Base-by-base conservation (phyloP, 2,888 invertebrate species). In the Alloplasta piceator region DNA sequence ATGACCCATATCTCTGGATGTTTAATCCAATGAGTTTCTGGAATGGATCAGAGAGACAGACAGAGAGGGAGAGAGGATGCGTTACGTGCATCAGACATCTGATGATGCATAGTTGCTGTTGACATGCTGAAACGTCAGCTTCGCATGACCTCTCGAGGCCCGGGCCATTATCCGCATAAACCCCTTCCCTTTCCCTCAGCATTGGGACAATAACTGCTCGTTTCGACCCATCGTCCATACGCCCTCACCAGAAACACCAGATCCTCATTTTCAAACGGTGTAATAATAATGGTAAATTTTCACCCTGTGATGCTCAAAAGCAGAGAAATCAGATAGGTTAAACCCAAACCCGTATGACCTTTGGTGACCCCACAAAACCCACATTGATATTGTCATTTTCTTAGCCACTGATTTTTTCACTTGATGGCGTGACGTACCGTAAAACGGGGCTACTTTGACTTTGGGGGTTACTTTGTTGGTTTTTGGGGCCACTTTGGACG, bases 31-130 rank as follows among this genome's bases (percentile, higher is more conserved):
- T 50, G 50, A 10, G 5, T 46, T 78, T 12, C 52, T 68, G 41
- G 52, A 52, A 55, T 75, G 55, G 61, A 63, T 48, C 55, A 67
- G 76, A 66, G 81, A 73, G 78, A 71, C 79, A 64, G 60, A 14
- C 9, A 46, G 63, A 39, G 38, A 72, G 67, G 58, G 10, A 9
- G 80, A 85, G 83, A 79, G 77, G 78, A 76, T 80, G 86, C 85
- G 87, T 85, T 82, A 87, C 91, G 89, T 92, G 91, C 88, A 83
- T 83, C 83, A 87, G 91, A 91, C 91, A 90, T 88, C 87, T 87
- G 89, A 91, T 92, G 91, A 92, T 91, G 91, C 91, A 92, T 92
- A 91, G 91, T 90, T 91, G 91, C 90, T 90, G 91, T 92, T 91
- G 92, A 92, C 92, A 92, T 89, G 91, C 88, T 86, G 88, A 88